phyloP scores from a whole-genome alignment of 2,113 vertebrate genomes.

The Nettapus auritus region DNA sequence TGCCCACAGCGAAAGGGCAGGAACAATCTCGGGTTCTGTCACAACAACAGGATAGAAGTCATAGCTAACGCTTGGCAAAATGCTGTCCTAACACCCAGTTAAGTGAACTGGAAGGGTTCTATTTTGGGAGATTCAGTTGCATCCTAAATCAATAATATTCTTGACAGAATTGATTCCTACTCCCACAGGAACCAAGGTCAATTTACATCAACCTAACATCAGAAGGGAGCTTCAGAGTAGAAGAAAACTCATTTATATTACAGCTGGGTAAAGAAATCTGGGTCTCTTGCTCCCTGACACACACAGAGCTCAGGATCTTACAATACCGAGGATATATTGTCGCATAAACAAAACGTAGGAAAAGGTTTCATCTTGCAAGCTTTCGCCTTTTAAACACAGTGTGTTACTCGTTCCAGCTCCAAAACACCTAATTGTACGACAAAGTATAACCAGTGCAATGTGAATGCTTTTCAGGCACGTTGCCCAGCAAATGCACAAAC shows the following conservation, averaged over 20 bases:
- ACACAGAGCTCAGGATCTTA: not conserved
- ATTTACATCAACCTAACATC: not conserved
- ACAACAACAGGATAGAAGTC: not conserved
- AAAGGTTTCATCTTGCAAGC: not conserved
- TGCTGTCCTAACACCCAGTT: not conserved
- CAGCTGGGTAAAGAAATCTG: not conserved
- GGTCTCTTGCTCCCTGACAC: not conserved
- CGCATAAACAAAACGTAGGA: not conserved
- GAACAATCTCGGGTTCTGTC: not conserved
- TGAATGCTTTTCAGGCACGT: not conserved
- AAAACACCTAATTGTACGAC: not conserved
- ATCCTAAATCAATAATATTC: not conserved
- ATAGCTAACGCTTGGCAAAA: not conserved
- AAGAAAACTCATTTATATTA: not conserved
- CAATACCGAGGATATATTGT: not conserved
- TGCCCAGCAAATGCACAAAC: not conserved
- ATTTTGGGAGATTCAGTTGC: not conserved
- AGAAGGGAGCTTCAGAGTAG: not conserved
- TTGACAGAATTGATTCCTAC: not conserved
- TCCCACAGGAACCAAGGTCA: not conserved
- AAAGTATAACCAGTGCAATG: not conserved
- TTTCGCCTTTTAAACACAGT: not conserved
- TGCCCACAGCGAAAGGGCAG: not conserved
- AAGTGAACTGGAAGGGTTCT: not conserved
- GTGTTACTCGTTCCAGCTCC: not conserved